Percentiles rank a stretch among this genome's conserved stretches.
These are phyloP conservation scores for Callinectes sapidus DNA, from an alignment of 2,888 invertebrate genomes.

Conservation along the genomic window DNA sequence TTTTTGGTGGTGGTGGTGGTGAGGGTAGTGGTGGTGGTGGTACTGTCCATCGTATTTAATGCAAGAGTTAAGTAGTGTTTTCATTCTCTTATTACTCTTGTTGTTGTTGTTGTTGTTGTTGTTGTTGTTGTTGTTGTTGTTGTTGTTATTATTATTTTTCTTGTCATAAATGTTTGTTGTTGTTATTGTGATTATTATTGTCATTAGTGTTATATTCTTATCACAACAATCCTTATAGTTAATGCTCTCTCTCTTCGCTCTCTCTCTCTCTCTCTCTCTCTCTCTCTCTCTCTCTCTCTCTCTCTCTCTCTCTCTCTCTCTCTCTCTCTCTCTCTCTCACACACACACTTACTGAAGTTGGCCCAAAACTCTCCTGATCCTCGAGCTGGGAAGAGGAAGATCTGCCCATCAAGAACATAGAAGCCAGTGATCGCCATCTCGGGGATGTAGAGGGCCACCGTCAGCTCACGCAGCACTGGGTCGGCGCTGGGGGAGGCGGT, in stretches of 20 bases:
- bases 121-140: too few relatives aligned
- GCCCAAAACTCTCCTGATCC: constrained; percentile 61
- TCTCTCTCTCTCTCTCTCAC: constrained; percentile 17
- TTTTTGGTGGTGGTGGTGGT: not conserved
- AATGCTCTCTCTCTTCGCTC: too few relatives aligned
- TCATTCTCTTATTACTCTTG: not conserved
- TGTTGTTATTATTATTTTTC: not conserved
- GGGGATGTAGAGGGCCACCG: constrained; percentile 62
- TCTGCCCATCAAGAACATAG: constrained; percentile 64
- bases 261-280: too few relatives aligned
- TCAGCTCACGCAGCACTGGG: constrained; percentile 39
- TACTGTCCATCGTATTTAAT: not conserved
- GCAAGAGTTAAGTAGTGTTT: not conserved
- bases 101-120: not conserved
- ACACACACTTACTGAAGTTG: constrained; percentile 54
- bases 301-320: constrained; percentile 28
- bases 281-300: too few relatives aligned
- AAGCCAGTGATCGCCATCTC: constrained; percentile 61
- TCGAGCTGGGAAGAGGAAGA: constrained; percentile 65
- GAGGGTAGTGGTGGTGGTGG: not conserved
- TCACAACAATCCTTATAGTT: not conserved
- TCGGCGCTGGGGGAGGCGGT: constrained; percentile 50
- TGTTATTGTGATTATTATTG: not conserved
- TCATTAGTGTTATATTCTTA: not conserved
- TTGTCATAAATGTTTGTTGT: not conserved